phyloP scores from a whole-genome alignment of 1,140 invertebrate species.

The Achroia grisella region DNA sequence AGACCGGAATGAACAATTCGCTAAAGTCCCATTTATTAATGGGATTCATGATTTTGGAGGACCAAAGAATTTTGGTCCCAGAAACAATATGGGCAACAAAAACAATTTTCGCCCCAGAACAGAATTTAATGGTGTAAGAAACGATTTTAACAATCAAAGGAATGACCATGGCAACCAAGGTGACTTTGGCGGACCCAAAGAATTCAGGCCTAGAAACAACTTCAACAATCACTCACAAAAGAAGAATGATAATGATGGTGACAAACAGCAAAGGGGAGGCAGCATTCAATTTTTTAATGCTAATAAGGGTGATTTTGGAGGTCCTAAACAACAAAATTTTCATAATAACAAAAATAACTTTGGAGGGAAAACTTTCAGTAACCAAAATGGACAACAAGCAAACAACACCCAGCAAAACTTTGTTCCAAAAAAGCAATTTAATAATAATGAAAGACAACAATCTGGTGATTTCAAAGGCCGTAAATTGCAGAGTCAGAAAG shows the following conservation, averaged over 20 bases:
- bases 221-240: constrained; percentile 70
- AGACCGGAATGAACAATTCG: constrained; percentile 77
- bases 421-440: constrained; percentile 52
- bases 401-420: constrained; percentile 47
- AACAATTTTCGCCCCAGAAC: constrained; percentile 63
- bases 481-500: constrained; percentile 77
- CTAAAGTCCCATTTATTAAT: constrained; percentile 72
- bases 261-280: constrained; percentile 52
- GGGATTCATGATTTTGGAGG: constrained; percentile 67
- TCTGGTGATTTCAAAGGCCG: constrained; percentile 61
- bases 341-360: constrained; percentile 42
- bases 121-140: constrained; percentile 71
- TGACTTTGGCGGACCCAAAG: constrained; percentile 68
- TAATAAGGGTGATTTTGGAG: constrained; percentile 67
- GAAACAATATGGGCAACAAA: constrained; percentile 55
- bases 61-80: constrained; percentile 70
- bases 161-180: constrained; percentile 47
- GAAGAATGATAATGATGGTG: constrained; percentile 53
- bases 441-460: constrained; percentile 30
- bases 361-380: constrained; percentile 51
- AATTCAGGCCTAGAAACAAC: constrained; percentile 71
- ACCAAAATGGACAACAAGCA: constrained; percentile 40
- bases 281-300: constrained; percentile 64
- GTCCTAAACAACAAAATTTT: constrained; percentile 60
- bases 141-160: constrained; percentile 74